Evolutionary conservation across 2,113 vertebrate genomes (phyloP).

Genomic region (Macroglossus sobrinus): DNA sequence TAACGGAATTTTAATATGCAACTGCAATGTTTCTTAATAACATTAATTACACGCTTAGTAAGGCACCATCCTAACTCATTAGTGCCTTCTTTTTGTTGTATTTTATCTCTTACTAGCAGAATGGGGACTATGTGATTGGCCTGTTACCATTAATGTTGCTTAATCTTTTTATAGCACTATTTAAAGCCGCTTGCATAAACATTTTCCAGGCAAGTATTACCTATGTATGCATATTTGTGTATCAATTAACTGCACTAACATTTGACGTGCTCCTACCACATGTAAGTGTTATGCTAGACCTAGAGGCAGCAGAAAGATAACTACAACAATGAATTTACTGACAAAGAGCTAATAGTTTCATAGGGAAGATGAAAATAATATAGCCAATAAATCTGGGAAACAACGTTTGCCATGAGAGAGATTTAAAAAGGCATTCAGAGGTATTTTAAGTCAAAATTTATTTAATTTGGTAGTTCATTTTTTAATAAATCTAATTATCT

Average conservation of each 20-base stretch:
- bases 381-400: not conserved
- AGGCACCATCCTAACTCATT: constrained; percentile 71
- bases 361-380: not conserved
- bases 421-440: not conserved
- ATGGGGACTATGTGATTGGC: constrained; percentile 50
- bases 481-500: constrained; percentile 50
- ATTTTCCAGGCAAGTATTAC: constrained; percentile 62
- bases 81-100: constrained; percentile 67
- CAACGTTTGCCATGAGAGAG: not conserved
- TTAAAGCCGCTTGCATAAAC: constrained; percentile 66
- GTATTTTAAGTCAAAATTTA: constrained; percentile 32
- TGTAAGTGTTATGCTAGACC: not conserved
- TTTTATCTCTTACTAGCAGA: constrained; percentile 73
- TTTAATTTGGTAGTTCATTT: constrained; percentile 32
- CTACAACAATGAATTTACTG: not conserved
- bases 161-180: constrained; percentile 55
- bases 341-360: constrained; percentile 4
- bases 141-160: constrained; percentile 57
- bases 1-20: constrained; percentile 73
- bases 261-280: not conserved
- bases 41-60: constrained; percentile 76
- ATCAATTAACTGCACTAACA: not conserved
- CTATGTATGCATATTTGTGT: constrained; percentile 46
- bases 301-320: constrained; percentile 23
- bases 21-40: constrained; percentile 75